Base-by-base conservation (phyloP, 2,888 invertebrate genomes). In the Plagiodera versicolora region DNA sequence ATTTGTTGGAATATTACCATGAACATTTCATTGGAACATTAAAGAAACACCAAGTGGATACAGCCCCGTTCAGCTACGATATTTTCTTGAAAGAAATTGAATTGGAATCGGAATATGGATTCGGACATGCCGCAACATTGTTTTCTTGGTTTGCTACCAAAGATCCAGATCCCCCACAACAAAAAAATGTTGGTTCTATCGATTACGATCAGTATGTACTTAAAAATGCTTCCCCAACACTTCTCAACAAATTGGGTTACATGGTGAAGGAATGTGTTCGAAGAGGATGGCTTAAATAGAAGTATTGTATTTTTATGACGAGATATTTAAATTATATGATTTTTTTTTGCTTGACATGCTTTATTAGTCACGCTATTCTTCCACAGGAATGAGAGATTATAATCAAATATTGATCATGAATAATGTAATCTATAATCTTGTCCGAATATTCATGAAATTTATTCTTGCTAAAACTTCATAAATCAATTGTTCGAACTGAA, bases 1-100 rank as follows among this genome's bases (percentile, higher is more conserved):
- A 81, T 17, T 76, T 86, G 4, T 64, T 85, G 0, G 70, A 78
- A 57, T 71, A 80, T 0, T 85, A 86, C 67, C 81, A 84, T 66
- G 74, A 80, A 0, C 75, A 76, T 0, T 80, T 86, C 45, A 66
- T 83, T 1, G 54, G 74, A 0, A 71, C 74, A 9, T 68, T 86
- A 19, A 67, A 71, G 18, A 68, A 72, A n/a, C 64, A 74, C 18
- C 61, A 69, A 45, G 67, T 75, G 28, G 69, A 76, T 48, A 74
- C 74, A 0, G 68, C 65, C 24, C 60, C 72, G 20, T 82, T 82
- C 64, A 74, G 75, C 2, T 80, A 74, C 53, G 75, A 80, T 20
- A 67, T 67, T 72, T 81, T 77, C 71, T 14, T 65, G 62, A 57
- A 74, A 1, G 82, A 83, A 72, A 68, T 83, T 2, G 67, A 77